A percentile compares a stretch with the other conserved stretches of the same genome.
Conservation (phyloP, 2,888 invertebrate genomes). For the Mesochorus sp. region DNA sequence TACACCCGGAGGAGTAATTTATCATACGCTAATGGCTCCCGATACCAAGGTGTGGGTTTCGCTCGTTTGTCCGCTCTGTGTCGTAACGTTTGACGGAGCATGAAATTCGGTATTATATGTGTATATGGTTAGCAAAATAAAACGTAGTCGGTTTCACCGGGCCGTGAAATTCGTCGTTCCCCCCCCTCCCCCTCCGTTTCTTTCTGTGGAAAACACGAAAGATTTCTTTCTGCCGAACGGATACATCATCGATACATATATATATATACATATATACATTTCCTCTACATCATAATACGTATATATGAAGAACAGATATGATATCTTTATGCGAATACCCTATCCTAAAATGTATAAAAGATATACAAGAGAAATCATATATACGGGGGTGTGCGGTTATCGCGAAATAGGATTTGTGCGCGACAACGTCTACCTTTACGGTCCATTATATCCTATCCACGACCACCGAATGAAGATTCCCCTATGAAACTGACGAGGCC, state of each 20-base stretch:
- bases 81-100: slow-evolving; percentile 50
- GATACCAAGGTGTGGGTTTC: slow-evolving; percentile 30
- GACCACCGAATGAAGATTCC: slow-evolving; percentile 11
- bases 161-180: slow-evolving; percentile 64
- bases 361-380: slow-evolving; percentile 10
- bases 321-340: slow-evolving; percentile 17
- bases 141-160: slow-evolving; percentile 50
- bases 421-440: slow-evolving; percentile 9
- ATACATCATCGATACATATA: background rate
- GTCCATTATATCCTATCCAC: slow-evolving; percentile 34
- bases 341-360: slow-evolving; percentile 40
- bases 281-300: slow-evolving; percentile 4
- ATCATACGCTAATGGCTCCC: slow-evolving; percentile 60
- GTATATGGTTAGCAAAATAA: slow-evolving; percentile 37
- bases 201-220: background rate
- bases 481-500: background rate
- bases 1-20: slow-evolving; percentile 58
- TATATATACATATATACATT: background rate
- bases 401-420: slow-evolving; percentile 45
- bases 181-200: background rate
- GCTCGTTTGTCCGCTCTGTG: background rate
- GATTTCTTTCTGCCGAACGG: background rate
- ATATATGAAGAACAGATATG: background rate
- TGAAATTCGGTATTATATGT: slow-evolving; percentile 57
- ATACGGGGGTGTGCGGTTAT: slow-evolving; percentile 29